A percentile compares a stretch with the other conserved stretches of the same genome.
These are phyloP conservation scores for Synanceia verrucosa DNA, from an alignment of 2,797 vertebrate genomes.

Conservation along the genomic window DNA sequence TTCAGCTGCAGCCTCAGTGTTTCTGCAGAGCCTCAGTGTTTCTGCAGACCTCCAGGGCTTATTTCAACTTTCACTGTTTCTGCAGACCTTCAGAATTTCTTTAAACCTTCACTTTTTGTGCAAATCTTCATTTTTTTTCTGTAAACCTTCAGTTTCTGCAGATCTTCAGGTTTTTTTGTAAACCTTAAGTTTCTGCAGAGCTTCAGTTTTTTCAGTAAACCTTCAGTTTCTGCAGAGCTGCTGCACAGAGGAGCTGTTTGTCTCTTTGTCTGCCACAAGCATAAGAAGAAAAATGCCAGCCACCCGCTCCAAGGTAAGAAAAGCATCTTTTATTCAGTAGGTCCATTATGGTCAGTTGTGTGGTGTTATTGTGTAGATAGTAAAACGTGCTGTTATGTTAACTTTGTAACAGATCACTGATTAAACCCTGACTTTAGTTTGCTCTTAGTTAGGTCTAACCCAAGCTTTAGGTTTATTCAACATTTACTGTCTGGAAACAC, in stretches of 20 bases:
- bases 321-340: rapidly evolving
- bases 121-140: too few relatives aligned
- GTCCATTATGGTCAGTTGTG: rapidly evolving
- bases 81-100: too few relatives aligned
- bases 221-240: slow-evolving; percentile 51
- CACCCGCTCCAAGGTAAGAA: slow-evolving; percentile 79
- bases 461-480: too few relatives aligned
- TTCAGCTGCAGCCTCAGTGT: slow-evolving; percentile 15
- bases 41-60: slow-evolving; percentile 45
- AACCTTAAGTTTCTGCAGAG: too few relatives aligned
- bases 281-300: slow-evolving; percentile 69
- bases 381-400: neutral
- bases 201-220: too few relatives aligned
- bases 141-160: too few relatives aligned
- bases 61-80: too few relatives aligned
- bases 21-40: slow-evolving; percentile 46
- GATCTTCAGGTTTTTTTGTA: slow-evolving; percentile 49
- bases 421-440: too few relatives aligned
- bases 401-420: neutral
- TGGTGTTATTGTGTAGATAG: neutral
- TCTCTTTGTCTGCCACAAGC: neutral
- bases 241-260: rapidly evolving
- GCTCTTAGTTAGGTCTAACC: too few relatives aligned
- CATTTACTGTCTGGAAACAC: too few relatives aligned
- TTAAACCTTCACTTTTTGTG: too few relatives aligned